Percentiles rank a stretch among this genome's conserved stretches.
Evolutionary conservation across 2,113 vertebrate genomes (phyloP).

Genomic region (Brevimyrus niger): DNA sequence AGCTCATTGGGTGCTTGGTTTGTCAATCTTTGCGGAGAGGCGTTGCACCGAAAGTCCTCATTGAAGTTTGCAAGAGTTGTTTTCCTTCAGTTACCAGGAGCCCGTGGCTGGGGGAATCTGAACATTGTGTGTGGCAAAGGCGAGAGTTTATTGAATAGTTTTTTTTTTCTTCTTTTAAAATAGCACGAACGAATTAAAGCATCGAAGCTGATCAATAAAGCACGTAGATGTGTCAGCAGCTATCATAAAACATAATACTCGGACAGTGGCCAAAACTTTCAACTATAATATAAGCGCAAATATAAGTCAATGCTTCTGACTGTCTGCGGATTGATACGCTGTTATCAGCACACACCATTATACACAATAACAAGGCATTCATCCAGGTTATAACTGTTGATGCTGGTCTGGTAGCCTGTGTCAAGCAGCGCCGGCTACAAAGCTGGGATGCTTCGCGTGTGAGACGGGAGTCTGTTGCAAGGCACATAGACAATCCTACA

Average conservation of each 20-base stretch:
- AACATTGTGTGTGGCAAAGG: neutral
- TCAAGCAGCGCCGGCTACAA: neutral
- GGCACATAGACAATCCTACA: neutral
- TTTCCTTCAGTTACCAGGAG: constrained; percentile 7
- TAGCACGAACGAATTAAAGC: neutral
- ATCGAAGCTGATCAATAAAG: neutral
- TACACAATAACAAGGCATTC: neutral
- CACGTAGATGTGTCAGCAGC: neutral
- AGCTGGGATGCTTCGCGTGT: neutral
- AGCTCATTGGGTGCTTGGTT: constrained; percentile 42
- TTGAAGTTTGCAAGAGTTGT: constrained; percentile 35
- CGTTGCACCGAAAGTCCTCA: constrained; percentile 23
- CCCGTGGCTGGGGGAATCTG: neutral
- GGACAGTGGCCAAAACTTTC: neutral
- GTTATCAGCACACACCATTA: neutral
- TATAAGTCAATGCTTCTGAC: neutral
- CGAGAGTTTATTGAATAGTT: neutral
- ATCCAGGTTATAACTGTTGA: neutral
- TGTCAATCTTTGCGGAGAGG: constrained; percentile 46
- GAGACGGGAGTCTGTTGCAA: neutral
- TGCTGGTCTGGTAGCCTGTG: neutral
- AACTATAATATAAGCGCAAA: neutral
- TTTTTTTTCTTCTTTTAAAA: neutral
- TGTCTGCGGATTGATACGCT: neutral
- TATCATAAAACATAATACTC: neutral